These are phyloP conservation scores for Megalurothrips usitatus DNA, from an alignment of 2,888 invertebrate species.

Conservation along the genomic window DNA sequence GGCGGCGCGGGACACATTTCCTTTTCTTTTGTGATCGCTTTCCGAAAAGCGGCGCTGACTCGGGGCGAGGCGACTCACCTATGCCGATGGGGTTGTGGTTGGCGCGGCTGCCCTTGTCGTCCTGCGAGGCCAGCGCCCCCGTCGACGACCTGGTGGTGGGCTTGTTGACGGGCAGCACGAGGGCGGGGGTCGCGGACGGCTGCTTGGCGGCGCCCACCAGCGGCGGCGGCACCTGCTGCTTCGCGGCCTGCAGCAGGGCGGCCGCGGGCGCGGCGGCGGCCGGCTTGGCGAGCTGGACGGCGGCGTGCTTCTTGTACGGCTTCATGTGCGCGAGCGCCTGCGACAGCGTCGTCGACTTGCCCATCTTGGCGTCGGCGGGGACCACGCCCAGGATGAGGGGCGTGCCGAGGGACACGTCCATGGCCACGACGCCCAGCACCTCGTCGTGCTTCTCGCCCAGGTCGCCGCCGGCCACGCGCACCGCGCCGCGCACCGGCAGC, in stretches of 20 bases:
- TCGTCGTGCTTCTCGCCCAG: slow-evolving; percentile 10
- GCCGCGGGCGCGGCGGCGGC: not conserved
- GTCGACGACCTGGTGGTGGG: slow-evolving; percentile 12
- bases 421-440: slow-evolving; percentile 5
- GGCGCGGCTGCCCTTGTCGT: not conserved
- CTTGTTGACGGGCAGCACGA: not conserved
- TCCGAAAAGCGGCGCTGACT: not conserved
- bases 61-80: not conserved
- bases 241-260: not conserved
- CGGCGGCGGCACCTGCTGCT: not conserved
- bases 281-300: not conserved
- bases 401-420: not conserved
- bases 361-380: not conserved
- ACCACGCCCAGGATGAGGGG: slow-evolving; percentile 18
- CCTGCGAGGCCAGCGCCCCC: not conserved
- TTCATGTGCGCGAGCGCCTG: slow-evolving; percentile 19
- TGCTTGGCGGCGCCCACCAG: not conserved
- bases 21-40: slow-evolving; percentile 12
- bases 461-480: slow-evolving; percentile 18
- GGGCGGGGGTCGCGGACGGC: not conserved
- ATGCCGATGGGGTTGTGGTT: slow-evolving; percentile 10
- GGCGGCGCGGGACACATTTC: not conserved
- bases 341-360: slow-evolving; percentile 21
- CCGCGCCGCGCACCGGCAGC: slow-evolving; percentile 1
- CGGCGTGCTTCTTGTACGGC: slow-evolving; percentile 2